Evolutionary conservation across 1,140 invertebrate genomes (phyloP), one percentile per base, ranked within the genome.

Genomic region (Hycleus cichorii): DNA sequence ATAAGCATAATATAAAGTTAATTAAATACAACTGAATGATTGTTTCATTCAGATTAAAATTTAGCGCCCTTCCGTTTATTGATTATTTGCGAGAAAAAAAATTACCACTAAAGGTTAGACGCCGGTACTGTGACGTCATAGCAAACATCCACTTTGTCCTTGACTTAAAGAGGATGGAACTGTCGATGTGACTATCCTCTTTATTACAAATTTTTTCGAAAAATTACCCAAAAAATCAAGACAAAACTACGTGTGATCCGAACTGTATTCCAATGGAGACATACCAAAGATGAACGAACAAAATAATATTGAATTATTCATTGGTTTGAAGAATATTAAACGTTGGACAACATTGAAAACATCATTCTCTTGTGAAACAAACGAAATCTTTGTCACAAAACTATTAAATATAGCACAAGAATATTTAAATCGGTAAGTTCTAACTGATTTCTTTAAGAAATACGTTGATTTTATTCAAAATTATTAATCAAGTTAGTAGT

Each of bases 51-150:
- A 2, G 18, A 32, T 32, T 32, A 32, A 32, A 32, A 5, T 32
- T 7, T 7, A 32, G 32, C 32, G 32, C 32, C 7, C 3, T 32
- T 4, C 0, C 7, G 4, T 4, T n/a, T 32, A 32, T 32, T 32
- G 32, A 32, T 32, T 32, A 4, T 32, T 32, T 7, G 32, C 32
- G 32, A 7, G 7, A 32, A 32, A 32, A 4, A 32, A 7, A 32
- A 32, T 32, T 7, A 5, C 32, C 32, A 7, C 1, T 7, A 32
- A 32, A 32, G 32, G 32, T 32, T 32, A 32, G 47, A 47, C 47
- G 49, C 57, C 45, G 46, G 32, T 32, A 32, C 32, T 27, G 24
- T 62, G 60, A 62, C 60, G 60, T 62, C 60, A 62, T 7, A 7
- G 7, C 32, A 32, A 32, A 32, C 32, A 32, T 32, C 32, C 32